Evolutionary conservation across 2,113 vertebrate genomes (phyloP).

Genomic region (Aviceda subcristata): DNA sequence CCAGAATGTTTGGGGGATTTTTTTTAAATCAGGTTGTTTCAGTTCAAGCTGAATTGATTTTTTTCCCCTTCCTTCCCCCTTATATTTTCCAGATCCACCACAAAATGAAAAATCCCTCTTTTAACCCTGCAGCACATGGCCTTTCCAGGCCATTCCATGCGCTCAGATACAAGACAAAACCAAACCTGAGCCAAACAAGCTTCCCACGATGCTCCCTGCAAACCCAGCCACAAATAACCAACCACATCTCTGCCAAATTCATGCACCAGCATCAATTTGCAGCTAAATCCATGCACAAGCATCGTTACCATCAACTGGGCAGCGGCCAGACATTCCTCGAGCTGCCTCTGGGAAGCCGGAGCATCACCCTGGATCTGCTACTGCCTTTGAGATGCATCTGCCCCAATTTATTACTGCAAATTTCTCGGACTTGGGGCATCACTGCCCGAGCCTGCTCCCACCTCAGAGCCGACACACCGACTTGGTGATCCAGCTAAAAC

Average conservation of each 20-base stretch:
- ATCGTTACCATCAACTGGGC: background rate
- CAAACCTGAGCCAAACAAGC: background rate
- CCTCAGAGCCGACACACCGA: fast-evolving
- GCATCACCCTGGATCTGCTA: background rate
- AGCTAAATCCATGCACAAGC: background rate
- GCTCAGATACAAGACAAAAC: background rate
- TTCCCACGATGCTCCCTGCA: background rate
- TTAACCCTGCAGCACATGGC: background rate
- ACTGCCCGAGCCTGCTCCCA: fast-evolving
- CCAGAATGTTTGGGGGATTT: background rate
- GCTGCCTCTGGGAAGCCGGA: background rate
- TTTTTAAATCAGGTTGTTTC: background rate
- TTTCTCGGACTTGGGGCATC: background rate
- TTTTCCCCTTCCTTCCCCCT: background rate
- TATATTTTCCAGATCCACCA: background rate
- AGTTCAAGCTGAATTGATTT: background rate
- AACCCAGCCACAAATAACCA: background rate
- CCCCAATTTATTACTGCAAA: background rate
- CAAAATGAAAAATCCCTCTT: background rate
- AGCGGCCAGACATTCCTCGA: background rate
- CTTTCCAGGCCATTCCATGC: background rate
- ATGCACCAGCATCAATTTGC: background rate
- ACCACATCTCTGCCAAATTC: background rate
- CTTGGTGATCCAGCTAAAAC: background rate
- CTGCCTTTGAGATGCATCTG: background rate